These are phyloP conservation scores for Chaetura pelagica DNA, from an alignment of 2,113 vertebrate species.

Conservation along the genomic window DNA sequence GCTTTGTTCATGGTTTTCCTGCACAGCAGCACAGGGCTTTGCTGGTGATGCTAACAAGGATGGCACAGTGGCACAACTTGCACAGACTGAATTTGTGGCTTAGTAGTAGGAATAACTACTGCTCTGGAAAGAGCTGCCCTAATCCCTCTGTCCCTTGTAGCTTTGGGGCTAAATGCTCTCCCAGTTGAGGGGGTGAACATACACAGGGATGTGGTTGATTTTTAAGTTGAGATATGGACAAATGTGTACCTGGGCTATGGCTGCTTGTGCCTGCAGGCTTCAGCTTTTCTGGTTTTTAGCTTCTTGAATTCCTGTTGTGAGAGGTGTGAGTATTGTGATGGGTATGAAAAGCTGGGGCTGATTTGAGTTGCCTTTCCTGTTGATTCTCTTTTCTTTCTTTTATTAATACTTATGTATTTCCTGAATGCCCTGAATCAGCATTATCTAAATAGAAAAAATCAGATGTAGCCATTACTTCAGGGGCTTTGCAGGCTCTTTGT, in stretches of 20 bases:
- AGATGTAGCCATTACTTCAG: not conserved
- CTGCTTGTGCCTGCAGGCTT: not conserved
- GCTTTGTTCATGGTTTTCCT: not conserved
- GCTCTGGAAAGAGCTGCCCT: not conserved
- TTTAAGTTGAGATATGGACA: not conserved
- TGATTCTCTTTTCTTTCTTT: not conserved
- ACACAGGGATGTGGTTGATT: not conserved
- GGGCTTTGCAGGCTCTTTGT: not conserved
- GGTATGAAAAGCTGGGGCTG: not conserved
- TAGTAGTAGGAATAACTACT: not conserved
- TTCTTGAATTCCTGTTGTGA: not conserved
- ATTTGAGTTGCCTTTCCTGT: not conserved
- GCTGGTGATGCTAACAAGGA: rapidly evolving
- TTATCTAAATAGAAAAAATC: not conserved
- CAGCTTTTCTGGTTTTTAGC: not conserved
- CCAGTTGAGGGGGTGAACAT: not conserved
- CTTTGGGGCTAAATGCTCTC: not conserved
- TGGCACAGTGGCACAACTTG: not conserved
- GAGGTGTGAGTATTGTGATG: not conserved
- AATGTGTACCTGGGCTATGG: not conserved
- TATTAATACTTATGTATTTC: not conserved
- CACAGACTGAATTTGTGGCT: not conserved
- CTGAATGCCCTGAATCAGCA: not conserved
- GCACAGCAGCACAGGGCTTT: not conserved
- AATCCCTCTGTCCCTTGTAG: not conserved